Evolutionary conservation across 2,888 invertebrate genomes (phyloP).

Genomic region (Steinernema hermaphroditum): DNA sequence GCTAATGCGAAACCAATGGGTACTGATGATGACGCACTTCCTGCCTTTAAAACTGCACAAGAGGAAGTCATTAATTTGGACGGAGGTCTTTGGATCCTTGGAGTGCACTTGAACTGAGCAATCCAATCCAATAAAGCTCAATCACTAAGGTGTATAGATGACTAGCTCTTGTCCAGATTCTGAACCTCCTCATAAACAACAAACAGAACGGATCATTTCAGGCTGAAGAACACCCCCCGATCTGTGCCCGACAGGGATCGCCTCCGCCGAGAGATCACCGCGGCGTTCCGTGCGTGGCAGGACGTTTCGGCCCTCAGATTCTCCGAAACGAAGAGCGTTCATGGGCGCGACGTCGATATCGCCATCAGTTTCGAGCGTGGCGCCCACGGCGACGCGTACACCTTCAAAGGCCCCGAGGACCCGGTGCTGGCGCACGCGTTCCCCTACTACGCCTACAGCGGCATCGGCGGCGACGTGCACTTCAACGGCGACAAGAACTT

Average conservation of each 20-base stretch:
- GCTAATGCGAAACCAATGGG: too few relatives aligned
- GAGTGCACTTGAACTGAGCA: neutral
- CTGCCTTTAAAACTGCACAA: too few relatives aligned
- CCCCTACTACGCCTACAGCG: conserved; percentile 51
- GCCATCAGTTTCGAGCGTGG: conserved; percentile 74
- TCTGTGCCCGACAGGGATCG: neutral
- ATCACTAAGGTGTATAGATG: conserved; percentile 42
- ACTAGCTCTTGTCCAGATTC: conserved; percentile 68
- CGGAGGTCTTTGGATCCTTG: too few relatives aligned
- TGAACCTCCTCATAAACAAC: neutral
- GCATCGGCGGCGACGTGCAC: conserved; percentile 46
- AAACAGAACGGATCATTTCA: neutral
- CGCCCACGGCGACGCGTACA: conserved; percentile 40
- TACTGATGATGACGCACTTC: too few relatives aligned
- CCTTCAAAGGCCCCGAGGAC: conserved; percentile 29
- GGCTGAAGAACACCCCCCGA: conserved; percentile 14
- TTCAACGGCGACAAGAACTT: conserved; percentile 47
- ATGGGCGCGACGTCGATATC: conserved; percentile 71
- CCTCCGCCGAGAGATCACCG: neutral
- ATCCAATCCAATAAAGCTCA: neutral
- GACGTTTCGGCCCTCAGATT: conserved; percentile 1
- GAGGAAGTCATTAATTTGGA: too few relatives aligned
- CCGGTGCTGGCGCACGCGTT: conserved; percentile 48
- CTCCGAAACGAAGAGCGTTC: neutral
- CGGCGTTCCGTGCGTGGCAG: conserved; percentile 17